A percentile compares a stretch with the other conserved stretches of the same genome.
Conservation (phyloP, 2,888 invertebrate genomes). For the Ephialtes manifestator region DNA sequence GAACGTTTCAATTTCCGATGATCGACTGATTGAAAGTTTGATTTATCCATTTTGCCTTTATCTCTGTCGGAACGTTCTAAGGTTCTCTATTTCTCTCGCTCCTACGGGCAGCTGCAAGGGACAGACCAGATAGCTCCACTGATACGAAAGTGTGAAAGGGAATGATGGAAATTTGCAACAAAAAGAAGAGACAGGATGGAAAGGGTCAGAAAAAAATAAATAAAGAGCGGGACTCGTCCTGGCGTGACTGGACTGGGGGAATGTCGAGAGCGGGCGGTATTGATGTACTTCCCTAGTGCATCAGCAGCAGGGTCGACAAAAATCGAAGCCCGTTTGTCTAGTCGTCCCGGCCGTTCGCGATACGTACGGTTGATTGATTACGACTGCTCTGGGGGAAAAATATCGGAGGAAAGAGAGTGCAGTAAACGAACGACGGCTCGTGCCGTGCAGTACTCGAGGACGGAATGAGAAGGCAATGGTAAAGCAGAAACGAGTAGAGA, state of each 20-base stretch:
- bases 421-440: slow-evolving; percentile 1
- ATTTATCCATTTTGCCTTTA: neutral
- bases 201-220: slow-evolving; percentile 38
- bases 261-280: slow-evolving; percentile 36
- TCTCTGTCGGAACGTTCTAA: neutral
- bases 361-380: slow-evolving; percentile 74
- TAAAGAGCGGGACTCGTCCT: slow-evolving; percentile 25
- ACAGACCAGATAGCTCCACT: neutral
- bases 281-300: slow-evolving; percentile 64
- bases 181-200: slow-evolving; percentile 6
- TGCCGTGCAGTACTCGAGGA: neutral
- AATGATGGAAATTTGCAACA: slow-evolving; percentile 49
- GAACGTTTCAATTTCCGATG: slow-evolving; percentile 21
- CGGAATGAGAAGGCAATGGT: slow-evolving; percentile 38
- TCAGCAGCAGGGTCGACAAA: slow-evolving; percentile 64
- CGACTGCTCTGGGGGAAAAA: slow-evolving; percentile 66
- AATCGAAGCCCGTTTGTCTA: slow-evolving; percentile 67
- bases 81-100: neutral
- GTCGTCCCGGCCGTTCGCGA: slow-evolving; percentile 58
- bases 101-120: neutral
- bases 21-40: neutral
- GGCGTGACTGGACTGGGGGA: neutral
- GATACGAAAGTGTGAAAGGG: slow-evolving; percentile 40
- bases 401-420: slow-evolving; percentile 48
- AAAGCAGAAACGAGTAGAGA: slow-evolving; percentile 20